Evolutionary conservation across 1,140 invertebrate species (phyloP).

Genomic region (Drosophila sucinea): DNA sequence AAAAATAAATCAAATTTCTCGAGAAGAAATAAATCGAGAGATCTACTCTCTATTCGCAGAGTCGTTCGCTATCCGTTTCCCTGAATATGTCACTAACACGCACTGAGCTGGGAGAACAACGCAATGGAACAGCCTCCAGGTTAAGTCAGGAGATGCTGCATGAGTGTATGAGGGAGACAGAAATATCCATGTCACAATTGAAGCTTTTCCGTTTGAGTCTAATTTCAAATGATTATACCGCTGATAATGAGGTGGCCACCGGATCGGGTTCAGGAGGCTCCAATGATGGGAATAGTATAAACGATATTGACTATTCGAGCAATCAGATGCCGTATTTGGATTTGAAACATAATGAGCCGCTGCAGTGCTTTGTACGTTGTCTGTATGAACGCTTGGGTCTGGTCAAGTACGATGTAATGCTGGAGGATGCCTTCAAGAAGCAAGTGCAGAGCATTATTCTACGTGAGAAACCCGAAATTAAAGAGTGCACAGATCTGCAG

Average conservation of each 20-base stretch:
- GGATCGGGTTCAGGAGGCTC: constrained; percentile 21
- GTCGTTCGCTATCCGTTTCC: constrained; percentile 83
- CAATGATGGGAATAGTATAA: constrained; percentile 46
- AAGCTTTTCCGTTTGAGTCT: constrained; percentile 72
- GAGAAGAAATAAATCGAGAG: neutral
- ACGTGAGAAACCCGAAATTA: constrained; percentile 52
- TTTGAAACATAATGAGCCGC: constrained; percentile 62
- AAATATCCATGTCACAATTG: constrained; percentile 69
- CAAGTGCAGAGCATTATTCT: constrained; percentile 55
- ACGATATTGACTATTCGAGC: constrained; percentile 47
- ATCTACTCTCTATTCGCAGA: constrained; percentile 10
- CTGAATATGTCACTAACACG: constrained; percentile 70
- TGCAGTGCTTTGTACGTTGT: constrained; percentile 70
- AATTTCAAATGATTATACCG: constrained; percentile 54
- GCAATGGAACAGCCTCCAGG: constrained; percentile 16
- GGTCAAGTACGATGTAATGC: constrained; percentile 59
- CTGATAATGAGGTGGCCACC: constrained; percentile 41
- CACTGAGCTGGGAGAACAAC: constrained; percentile 38
- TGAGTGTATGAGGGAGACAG: constrained; percentile 64
- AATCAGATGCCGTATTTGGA: constrained; percentile 46
- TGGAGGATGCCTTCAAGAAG: constrained; percentile 63
- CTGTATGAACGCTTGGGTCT: constrained; percentile 59
- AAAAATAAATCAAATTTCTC: too few relatives aligned
- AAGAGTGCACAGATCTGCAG: constrained; percentile 59
- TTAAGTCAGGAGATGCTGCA: constrained; percentile 61